phyloP scores from a whole-genome alignment of 2,113 vertebrate species.

The Sinocyclocheilus grahami region DNA sequence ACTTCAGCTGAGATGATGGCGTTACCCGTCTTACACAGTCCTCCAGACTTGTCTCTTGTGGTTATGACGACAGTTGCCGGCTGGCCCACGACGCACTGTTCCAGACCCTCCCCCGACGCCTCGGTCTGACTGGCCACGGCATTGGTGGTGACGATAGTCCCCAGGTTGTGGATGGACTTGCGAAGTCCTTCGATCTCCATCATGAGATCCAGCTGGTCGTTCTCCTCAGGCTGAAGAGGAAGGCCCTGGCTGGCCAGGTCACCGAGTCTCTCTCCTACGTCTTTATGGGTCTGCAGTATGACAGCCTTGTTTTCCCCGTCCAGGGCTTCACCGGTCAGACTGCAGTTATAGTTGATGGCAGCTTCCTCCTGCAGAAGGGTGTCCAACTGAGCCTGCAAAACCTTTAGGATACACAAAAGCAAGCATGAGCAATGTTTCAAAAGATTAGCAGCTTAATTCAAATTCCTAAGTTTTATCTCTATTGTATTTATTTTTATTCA shows the following conservation, averaged over 20 bases:
- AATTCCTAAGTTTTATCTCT: not conserved
- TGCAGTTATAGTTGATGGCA: conserved; percentile 83
- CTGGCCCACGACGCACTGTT: conserved; percentile 90
- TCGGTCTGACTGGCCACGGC: conserved; percentile 96
- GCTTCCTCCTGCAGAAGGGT: conserved; percentile 85
- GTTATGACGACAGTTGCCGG: conserved; percentile 92
- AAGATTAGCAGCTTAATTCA: not conserved
- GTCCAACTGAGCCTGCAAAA: conserved; percentile 91
- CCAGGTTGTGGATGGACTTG: conserved; percentile 96
- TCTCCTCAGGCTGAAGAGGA: conserved; percentile 89
- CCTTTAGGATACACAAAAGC: conserved; percentile 70
- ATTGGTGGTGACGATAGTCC: conserved; percentile 93
- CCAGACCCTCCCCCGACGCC: conserved; percentile 89
- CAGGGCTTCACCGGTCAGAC: conserved; percentile 84
- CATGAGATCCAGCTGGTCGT: conserved; percentile 92
- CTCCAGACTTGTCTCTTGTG: conserved; percentile 95
- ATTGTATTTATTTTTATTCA: not conserved
- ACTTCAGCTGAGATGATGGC: conserved; percentile 93
- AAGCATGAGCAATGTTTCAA: not conserved
- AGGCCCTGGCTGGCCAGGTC: conserved; percentile 81
- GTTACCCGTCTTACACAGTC: conserved; percentile 91
- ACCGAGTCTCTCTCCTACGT: conserved; percentile 84
- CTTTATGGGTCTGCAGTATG: conserved; percentile 83
- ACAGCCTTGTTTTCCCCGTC: conserved; percentile 84
- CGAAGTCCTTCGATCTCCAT: conserved; percentile 93